Base-by-base conservation (phyloP, 1,140 invertebrate genomes). In the Aradophagus sp. region DNA sequence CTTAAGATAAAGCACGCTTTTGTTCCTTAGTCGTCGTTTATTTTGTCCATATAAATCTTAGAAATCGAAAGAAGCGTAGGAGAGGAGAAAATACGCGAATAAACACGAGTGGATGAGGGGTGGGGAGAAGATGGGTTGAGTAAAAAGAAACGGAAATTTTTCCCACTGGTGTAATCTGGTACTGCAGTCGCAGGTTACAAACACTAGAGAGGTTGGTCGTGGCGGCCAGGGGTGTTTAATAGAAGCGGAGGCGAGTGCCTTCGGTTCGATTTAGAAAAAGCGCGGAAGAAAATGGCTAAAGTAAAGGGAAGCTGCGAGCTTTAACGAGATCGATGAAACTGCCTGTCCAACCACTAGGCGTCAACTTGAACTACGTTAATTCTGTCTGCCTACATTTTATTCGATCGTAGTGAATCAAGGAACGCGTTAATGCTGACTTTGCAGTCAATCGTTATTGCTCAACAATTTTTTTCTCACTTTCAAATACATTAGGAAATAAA, bases 321-420 rank as follows among this genome's bases (percentile, higher is more conserved):
- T 78, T 80, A 80, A 80, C 73, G 78, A 81, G 75, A 80, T 81
- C 80, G 77, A 81, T 80, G 73, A 77, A 80, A 73, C 63, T 70
- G 52, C 61, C 59, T 48, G 56, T 62, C 41, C 47, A 38, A 66
- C 59, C 41, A 39, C 55, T 59, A 19, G n/a, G n/a, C 53, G 55
- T 63, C 65, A 41, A 56, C 39, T 41, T 56, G 44, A 39, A 38
- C 44, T 27, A 39, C 34, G 23, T 45, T 56, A 53, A 44, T 36
- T 59, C 31, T 55, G 41, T 65, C 42, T 31, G 27, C 34, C 39
- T 36, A 68, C 38, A 65, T 62, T 20, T 48, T 42, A n/a, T 3
- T 53, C 35, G 35, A 44, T 10, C 7, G 7, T 32, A 45, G n/a
- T 27, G n/a, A 44, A 38, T 11, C n/a, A 31, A 31, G n/a, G n/a